These are phyloP conservation scores for Dione vanillae DNA, from an alignment of 2,888 invertebrate species.

Conservation along the genomic window DNA sequence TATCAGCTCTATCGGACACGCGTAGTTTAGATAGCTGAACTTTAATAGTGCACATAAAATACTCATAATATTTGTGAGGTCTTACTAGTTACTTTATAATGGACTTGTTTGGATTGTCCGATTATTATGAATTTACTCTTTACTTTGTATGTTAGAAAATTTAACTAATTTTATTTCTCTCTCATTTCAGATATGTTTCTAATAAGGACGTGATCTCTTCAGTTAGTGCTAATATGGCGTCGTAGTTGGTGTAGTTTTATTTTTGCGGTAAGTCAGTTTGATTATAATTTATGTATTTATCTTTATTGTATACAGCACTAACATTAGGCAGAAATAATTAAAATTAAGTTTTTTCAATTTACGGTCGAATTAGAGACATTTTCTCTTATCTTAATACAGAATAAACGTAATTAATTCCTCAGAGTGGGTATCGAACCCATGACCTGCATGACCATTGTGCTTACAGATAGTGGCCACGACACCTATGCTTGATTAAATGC, in stretches of 20 bases:
- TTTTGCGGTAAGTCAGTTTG: conserved; percentile 47
- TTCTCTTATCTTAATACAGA: too few species aligned
- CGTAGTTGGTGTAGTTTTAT: conserved; percentile 52
- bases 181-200: conserved; percentile 68
- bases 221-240: conserved; percentile 59
- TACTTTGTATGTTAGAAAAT: too few species aligned
- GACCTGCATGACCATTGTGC: too few species aligned
- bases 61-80: conserved; percentile 27
- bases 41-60: conserved; percentile 33
- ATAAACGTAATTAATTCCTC: too few species aligned
- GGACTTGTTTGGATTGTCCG: background rate
- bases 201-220: conserved; percentile 62
- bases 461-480: too few species aligned
- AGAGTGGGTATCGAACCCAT: too few species aligned
- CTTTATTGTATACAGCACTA: background rate
- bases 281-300: background rate
- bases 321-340: too few species aligned
- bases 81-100: background rate
- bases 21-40: conserved; percentile 40
- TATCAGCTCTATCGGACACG: conserved; percentile 39
- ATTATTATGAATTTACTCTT: background rate
- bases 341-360: too few species aligned
- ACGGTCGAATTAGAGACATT: too few species aligned
- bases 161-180: too few species aligned
- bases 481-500: too few species aligned